phyloP scores from a whole-genome alignment of 1,140 invertebrate species.

The Danaus melanippus region DNA sequence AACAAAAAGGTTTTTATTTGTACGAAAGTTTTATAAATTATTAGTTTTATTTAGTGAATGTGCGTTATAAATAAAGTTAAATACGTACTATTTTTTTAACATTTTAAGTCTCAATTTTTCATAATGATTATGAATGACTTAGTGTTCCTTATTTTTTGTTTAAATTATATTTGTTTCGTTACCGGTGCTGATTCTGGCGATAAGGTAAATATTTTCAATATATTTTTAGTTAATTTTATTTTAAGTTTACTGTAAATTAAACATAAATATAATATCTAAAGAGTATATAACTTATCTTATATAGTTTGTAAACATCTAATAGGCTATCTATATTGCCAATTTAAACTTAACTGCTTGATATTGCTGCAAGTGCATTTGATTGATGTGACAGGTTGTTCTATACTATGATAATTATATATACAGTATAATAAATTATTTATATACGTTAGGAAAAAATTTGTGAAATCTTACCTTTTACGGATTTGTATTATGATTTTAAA shows the following conservation, averaged over 20 bases:
- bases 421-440: no score
- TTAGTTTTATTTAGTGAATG: conserved; percentile 46
- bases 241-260: conserved; percentile 1
- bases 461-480: no score
- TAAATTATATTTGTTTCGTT: conserved; percentile 46
- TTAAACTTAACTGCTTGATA: conserved; percentile 15
- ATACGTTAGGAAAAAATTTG: no score
- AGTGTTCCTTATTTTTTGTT: conserved; percentile 48
- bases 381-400: conserved; percentile 18
- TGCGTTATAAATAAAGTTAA: conserved; percentile 43
- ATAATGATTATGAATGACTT: conserved; percentile 57
- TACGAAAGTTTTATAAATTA: conserved; percentile 26
- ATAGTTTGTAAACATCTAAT: no score
- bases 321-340: conserved; percentile 5
- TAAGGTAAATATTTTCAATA: conserved; percentile 38
- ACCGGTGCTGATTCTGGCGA: conserved; percentile 38
- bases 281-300: conserved; percentile 1
- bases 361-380: conserved; percentile 15
- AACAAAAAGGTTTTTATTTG: conserved; percentile 28
- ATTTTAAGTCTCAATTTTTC: conserved; percentile 30
- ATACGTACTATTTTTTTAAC: conserved; percentile 25
- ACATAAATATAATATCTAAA: not conserved
- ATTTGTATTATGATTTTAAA: no score
- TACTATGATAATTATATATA: not conserved
- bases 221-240: conserved; percentile 11